Evolutionary conservation across 2,888 invertebrate genomes (phyloP).

Genomic region (Hydropsyche betteni): DNA sequence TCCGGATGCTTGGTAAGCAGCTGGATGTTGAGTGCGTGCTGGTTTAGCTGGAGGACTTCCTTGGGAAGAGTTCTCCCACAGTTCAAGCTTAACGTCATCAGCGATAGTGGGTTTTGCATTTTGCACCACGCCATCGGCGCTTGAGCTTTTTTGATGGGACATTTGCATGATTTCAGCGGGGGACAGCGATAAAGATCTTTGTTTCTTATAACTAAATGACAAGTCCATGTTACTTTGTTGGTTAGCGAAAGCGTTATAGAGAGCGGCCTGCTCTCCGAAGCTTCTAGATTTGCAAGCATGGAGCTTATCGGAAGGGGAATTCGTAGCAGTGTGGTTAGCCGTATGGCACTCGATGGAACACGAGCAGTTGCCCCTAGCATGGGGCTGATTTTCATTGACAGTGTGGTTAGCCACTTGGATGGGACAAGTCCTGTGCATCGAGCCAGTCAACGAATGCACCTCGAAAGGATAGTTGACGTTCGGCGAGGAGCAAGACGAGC

Average conservation of each 20-base stretch:
- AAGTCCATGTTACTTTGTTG: conserved; percentile 55
- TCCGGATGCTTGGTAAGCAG: conserved; percentile 80
- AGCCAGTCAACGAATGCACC: neutral
- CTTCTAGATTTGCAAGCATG: conserved; percentile 26
- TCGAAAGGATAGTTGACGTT: conserved; percentile 22
- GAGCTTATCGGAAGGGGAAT: neutral
- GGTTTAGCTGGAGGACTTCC: conserved; percentile 70
- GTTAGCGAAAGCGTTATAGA: conserved; percentile 18
- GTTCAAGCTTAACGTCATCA: conserved; percentile 64
- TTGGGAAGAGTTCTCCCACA: conserved; percentile 60
- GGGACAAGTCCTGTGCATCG: conserved; percentile 20
- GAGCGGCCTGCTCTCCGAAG: conserved; percentile 27
- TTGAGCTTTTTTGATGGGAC: conserved; percentile 70
- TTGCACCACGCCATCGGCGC: conserved; percentile 76
- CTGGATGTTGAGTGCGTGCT: conserved; percentile 69
- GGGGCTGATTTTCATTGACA: conserved; percentile 25
- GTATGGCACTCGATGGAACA: conserved; percentile 34
- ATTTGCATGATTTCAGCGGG: conserved; percentile 63
- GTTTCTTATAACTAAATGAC: conserved; percentile 66
- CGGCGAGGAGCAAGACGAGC: conserved; percentile 17
- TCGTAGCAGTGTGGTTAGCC: conserved; percentile 41
- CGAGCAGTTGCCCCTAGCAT: conserved; percentile 5
- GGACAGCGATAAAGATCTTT: conserved; percentile 80
- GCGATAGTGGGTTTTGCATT: conserved; percentile 56
- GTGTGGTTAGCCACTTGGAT: conserved; percentile 37